phyloP scores from a whole-genome alignment of 2,888 invertebrate genomes.

The Dinocampus coccinellae region DNA sequence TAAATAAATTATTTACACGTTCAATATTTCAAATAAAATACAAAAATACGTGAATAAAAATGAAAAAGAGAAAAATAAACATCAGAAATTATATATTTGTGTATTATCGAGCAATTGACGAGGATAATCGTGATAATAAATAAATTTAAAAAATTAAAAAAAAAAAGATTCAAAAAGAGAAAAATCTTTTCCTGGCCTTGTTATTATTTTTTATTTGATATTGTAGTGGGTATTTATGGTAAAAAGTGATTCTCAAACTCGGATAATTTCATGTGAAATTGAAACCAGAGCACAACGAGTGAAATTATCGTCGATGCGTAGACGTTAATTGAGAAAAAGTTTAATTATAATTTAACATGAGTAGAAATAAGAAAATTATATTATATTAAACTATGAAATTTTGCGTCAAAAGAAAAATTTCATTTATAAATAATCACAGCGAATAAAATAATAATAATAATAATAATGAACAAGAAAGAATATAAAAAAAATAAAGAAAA shows the following conservation, averaged over 20 bases:
- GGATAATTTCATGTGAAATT: constrained; percentile 38
- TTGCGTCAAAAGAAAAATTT: background rate
- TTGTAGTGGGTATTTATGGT: background rate
- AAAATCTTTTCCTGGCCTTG: background rate
- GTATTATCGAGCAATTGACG: background rate
- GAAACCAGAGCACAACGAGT: constrained; percentile 37
- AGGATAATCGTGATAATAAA: background rate
- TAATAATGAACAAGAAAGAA: no score
- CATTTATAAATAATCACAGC: no score
- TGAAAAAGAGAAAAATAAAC: constrained; percentile 8
- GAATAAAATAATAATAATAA: background rate
- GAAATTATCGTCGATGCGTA: constrained; percentile 35
- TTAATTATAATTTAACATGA: constrained; percentile 40
- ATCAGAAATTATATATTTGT: constrained; percentile 16
- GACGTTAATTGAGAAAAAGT: constrained; percentile 43
- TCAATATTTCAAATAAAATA: constrained; percentile 3
- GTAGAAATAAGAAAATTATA: background rate
- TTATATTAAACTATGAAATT: background rate
- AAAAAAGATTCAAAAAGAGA: background rate
- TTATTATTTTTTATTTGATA: background rate
- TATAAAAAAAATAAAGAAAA: background rate
- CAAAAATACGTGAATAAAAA: background rate
- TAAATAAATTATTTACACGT: background rate
- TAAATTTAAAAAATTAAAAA: background rate
- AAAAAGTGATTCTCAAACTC: constrained; percentile 29